Evolutionary conservation across 2,113 vertebrate genomes (phyloP).

Genomic region (Anoplopoma fimbria): DNA sequence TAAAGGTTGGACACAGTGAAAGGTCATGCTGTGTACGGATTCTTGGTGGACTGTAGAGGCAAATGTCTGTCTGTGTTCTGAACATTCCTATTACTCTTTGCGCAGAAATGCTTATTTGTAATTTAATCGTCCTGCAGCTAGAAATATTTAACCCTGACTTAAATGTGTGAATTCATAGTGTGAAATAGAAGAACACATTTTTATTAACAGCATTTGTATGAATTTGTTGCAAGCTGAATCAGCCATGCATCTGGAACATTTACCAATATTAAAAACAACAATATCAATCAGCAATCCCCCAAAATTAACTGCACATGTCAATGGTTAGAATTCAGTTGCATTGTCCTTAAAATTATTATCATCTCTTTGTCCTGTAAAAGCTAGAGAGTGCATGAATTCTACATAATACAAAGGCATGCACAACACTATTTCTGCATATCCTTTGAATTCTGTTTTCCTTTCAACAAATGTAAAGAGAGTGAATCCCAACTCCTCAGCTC

Average conservation of each 20-base stretch:
- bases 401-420: not conserved
- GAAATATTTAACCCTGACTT: not conserved
- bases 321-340: not conserved
- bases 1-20: conserved; percentile 13
- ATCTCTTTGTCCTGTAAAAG: not conserved
- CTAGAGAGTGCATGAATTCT: not conserved
- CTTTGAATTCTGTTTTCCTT: not conserved
- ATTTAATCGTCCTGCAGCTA: not conserved
- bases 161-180: not conserved
- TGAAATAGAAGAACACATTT: not conserved
- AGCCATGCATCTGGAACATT: not conserved
- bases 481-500: conserved; percentile 1
- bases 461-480: not conserved
- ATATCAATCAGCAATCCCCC: not conserved
- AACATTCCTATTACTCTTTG: not conserved
- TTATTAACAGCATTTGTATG: not conserved
- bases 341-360: not conserved
- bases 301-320: not conserved
- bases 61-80: conserved; percentile 2
- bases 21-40: not conserved
- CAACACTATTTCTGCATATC: not conserved
- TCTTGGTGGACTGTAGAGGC: not conserved
- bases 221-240: not conserved
- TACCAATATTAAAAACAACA: not conserved
- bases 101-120: not conserved